These are phyloP conservation scores for Manduca sexta DNA, from an alignment of 1,140 invertebrate species.

Conservation along the genomic window DNA sequence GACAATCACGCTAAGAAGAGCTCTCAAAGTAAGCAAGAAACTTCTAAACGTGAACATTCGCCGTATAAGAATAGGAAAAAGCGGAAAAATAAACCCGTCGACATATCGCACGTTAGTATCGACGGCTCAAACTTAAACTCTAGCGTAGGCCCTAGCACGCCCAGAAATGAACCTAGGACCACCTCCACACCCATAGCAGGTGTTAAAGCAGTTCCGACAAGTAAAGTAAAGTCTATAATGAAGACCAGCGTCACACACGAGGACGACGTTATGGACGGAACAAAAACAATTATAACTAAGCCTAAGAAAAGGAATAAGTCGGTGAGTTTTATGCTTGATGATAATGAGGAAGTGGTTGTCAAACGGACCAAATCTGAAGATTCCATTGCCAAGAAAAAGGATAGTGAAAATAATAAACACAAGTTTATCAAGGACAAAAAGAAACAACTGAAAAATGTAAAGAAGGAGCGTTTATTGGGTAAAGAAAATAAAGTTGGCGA, in stretches of 20 bases:
- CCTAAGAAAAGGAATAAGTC: conserved; percentile 60
- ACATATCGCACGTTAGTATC: conserved; percentile 25
- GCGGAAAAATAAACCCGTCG: conserved; percentile 16
- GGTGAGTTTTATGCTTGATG: conserved; percentile 58
- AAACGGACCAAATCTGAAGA: conserved; percentile 51
- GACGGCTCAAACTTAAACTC: conserved; percentile 20
- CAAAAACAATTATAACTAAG: conserved; percentile 15
- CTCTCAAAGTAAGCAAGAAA: conserved; percentile 7
- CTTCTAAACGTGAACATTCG: conserved; percentile 8
- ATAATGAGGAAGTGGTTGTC: conserved; percentile 33
- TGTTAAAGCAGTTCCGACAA: conserved; percentile 2
- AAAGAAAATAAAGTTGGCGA: conserved; percentile 29
- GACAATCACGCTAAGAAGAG: conserved; percentile 15
- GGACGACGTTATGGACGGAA: conserved; percentile 14
- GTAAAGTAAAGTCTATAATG: conserved; percentile 32
- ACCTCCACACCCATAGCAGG: conserved; percentile 32
- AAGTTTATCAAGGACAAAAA: conserved; percentile 9
- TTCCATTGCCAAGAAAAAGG: conserved; percentile 12
- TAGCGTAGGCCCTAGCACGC: conserved; percentile 5
- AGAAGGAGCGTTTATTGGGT: conserved; percentile 11
- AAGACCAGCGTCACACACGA: conserved; percentile 10
- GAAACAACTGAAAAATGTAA: conserved; percentile 21
- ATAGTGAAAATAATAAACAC: conserved; percentile 1
- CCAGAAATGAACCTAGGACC: conserved; percentile 15
- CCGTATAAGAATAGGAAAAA: conserved; percentile 33